Evolutionary conservation across 2,113 vertebrate genomes (phyloP), one percentile per base, ranked within the genome.

Genomic region (Tenrec ecaudatus): DNA sequence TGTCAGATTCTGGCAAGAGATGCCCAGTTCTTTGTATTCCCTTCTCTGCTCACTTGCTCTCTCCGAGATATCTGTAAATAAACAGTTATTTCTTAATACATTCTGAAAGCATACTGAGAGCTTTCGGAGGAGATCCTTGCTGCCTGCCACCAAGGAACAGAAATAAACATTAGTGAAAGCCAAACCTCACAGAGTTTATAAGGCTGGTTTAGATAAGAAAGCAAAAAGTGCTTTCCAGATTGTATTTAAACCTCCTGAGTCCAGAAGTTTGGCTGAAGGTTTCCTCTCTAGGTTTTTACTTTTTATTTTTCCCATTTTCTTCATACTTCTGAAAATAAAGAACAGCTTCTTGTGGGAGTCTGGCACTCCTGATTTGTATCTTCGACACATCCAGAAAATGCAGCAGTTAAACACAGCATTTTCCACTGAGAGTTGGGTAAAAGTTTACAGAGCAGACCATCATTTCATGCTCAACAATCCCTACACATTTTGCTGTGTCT

Each of bases 161-260:
- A 19, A 93, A 77, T 68, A 96, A 80, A 94, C 64, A 69, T 95
- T 83, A 91, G 76, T 86, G 88, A 94, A 94, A 94, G 4, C 31
- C 68, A 87, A 89, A 79, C 25, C 43, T 90, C 84, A 29, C 87
- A 53, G 95, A 27, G n/a, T 90, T 95, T 82, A 73, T 43, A 90
- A 25, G 36, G 40, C 75, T 96, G 62, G 38, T 94, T 88, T 88
- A 83, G 79, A 94, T 88, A 88, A 94, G 76, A 80, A 73, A 14
- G 62, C 19, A 82, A 86, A 75, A 88, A 82, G 29, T 40, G 25
- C 80, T 90, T 95, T 94, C 38, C 68, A 86, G n/a, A 33, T 80
- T 94, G 53, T 93, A 75, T 92, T 94, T 73, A 95, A 96, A 86
- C 84, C 33, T 69, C 80, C 73, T 15, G 71, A 82, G 90, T 73